These are phyloP conservation scores for Alethe castanea DNA, from an alignment of 2,113 vertebrate species.

Conservation along the genomic window DNA sequence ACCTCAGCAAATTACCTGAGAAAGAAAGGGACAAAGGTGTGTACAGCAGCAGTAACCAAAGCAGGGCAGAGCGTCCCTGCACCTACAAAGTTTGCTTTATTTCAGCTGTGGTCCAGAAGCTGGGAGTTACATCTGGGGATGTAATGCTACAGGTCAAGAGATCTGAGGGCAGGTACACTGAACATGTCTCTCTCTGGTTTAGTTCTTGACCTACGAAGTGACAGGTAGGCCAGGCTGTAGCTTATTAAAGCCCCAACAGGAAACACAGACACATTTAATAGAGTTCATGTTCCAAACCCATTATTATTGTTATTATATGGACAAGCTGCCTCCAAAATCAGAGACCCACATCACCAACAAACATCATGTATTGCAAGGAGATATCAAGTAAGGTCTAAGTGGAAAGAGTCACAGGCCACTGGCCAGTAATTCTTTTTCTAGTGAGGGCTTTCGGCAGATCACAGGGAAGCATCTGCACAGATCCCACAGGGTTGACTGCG, in stretches of 20 bases:
- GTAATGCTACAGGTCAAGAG: neutral
- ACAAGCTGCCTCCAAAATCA: neutral
- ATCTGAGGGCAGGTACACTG: neutral
- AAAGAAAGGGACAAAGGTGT: neutral
- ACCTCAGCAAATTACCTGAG: neutral
- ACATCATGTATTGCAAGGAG: neutral
- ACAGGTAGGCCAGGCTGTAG: neutral
- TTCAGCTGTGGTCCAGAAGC: neutral
- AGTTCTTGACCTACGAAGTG: neutral
- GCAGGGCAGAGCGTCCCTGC: neutral
- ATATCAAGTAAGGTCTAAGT: neutral
- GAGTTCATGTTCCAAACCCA: neutral
- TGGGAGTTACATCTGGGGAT: neutral
- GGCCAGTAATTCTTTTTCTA: neutral
- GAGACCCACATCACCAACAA: neutral
- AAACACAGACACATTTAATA: neutral
- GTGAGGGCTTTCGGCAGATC: neutral
- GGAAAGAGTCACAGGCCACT: neutral
- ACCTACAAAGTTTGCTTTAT: neutral
- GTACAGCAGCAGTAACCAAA: neutral
- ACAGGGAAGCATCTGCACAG: neutral
- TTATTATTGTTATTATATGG: neutral
- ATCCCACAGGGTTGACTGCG: neutral
- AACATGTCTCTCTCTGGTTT: neutral
- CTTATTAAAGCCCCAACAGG: neutral